Evolutionary conservation across 2,797 vertebrate species (phyloP), one percentile per base, ranked within the genome.

Genomic region (Molossus alvarezi): DNA sequence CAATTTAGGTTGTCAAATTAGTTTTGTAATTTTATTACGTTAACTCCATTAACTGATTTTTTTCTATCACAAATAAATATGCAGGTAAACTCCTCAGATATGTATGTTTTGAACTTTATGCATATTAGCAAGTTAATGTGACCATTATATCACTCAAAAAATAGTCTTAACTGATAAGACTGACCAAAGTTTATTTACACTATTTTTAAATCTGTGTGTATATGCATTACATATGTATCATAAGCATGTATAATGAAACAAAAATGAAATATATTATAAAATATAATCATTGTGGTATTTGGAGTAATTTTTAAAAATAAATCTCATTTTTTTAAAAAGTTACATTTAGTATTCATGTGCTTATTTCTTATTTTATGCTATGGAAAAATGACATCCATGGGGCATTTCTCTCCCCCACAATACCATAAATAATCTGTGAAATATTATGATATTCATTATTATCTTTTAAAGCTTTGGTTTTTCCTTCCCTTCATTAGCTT

Each of bases 11-110:
- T 91, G 21, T 79, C 64, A 82, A 58, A 69, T 82, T 87, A 87
- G 25, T 73, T 91, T 60, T 82, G 27, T 55, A 81, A 82, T 29
- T 95, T 87, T 89, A 83, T 57, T 90, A 14, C 79, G 71, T 82
- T 57, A 93, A 95, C 13, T 90, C 55, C 29, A 64, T 93, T 65
- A 93, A 91, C 10, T 67, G 15, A 45, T 80, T 57, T 57, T 75
- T 88, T 93, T 53, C 53, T 88, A 53, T 75, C 89, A n/a, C 51
- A 94, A 71, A 86, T 93, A 71, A 73, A 75, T 86, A 65, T 51
- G 23, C n/a, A n/a, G 33, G 41, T 51, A 21, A 55, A 79, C 25
- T 86, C 37, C 95, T 96, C 69, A 89, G 37, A 76, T 72, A 48
- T 8, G 1, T 58, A 64, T 77, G 45, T 76, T 89, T 89, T 88